Evolutionary conservation across 2,113 vertebrate genomes (phyloP).

Genomic region (Cebidichthys violaceus): DNA sequence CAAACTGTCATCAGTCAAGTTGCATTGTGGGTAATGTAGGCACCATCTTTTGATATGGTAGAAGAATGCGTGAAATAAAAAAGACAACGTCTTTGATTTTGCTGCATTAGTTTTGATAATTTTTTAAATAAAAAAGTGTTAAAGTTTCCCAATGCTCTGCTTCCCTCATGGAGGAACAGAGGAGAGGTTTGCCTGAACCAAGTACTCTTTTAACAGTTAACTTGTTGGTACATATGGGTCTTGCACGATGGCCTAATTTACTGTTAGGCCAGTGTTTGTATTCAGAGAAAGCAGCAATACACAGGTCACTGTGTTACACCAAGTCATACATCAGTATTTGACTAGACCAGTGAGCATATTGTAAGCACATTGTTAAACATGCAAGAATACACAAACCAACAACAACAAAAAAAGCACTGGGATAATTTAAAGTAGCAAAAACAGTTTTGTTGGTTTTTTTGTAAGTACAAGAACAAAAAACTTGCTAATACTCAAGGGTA

Average conservation of each 20-base stretch:
- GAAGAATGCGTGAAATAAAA: not conserved
- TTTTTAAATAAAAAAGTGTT: not conserved
- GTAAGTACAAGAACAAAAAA: slow-evolving; percentile 65
- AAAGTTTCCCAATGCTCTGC: not conserved
- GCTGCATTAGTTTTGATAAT: not conserved
- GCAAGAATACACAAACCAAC: slow-evolving; percentile 14
- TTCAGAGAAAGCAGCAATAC: not conserved
- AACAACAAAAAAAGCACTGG: slow-evolving; percentile 30
- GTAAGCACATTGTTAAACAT: slow-evolving; percentile 3
- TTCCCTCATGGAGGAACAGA: not conserved
- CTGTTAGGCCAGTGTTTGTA: not conserved
- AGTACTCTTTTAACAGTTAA: not conserved
- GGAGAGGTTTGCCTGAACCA: not conserved
- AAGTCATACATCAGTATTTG: not conserved
- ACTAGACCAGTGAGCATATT: not conserved
- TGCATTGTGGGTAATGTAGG: not conserved
- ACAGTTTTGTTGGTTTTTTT: slow-evolving; percentile 66
- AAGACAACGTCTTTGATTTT: not conserved
- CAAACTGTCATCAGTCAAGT: not conserved
- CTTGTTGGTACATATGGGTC: not conserved
- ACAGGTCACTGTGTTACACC: not conserved
- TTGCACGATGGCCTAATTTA: not conserved
- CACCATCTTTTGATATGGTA: not conserved
- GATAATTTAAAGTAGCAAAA: slow-evolving; percentile 58
- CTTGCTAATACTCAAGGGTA: slow-evolving; percentile 76